A percentile compares a stretch with the other conserved stretches of the same genome.
Evolutionary conservation across 2,797 vertebrate genomes (phyloP).

Genomic region (Centroberyx gerrardi): DNA sequence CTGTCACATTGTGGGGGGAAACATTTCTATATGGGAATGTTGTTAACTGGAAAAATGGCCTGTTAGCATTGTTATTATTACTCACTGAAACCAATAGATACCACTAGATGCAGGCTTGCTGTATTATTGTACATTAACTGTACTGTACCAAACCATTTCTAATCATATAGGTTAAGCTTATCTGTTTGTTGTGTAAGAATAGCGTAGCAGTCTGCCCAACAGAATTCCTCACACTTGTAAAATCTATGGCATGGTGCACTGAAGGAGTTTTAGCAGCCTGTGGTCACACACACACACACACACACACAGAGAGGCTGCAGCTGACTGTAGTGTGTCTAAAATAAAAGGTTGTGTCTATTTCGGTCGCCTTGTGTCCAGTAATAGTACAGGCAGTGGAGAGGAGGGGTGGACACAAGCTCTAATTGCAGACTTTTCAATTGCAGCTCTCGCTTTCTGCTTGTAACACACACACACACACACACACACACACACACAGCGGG

Average conservation of each 20-base stretch:
- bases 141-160: background rate
- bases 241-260: slow-evolving; percentile 2
- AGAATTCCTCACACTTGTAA: slow-evolving; percentile 35
- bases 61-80: no score
- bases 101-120: background rate
- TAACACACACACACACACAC: slow-evolving; percentile 16
- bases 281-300: background rate
- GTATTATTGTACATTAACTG: background rate
- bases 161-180: background rate
- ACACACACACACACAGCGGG: slow-evolving; percentile 12
- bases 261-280: no score
- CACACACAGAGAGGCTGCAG: slow-evolving; percentile 28
- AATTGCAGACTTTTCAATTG: slow-evolving; percentile 78
- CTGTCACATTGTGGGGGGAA: no score
- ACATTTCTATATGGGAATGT: no score
- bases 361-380: slow-evolving; percentile 57
- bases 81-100: background rate
- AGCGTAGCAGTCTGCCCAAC: background rate
- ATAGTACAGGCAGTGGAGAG: slow-evolving; percentile 69
- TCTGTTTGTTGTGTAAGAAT: background rate
- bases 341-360: slow-evolving; percentile 73
- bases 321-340: slow-evolving; percentile 61
- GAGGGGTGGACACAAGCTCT: slow-evolving; percentile 59
- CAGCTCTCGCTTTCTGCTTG: slow-evolving; percentile 59
- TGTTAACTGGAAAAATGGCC: no score